phyloP scores from a whole-genome alignment of 2,797 vertebrate genomes.

The Sebastes hubbsi region DNA sequence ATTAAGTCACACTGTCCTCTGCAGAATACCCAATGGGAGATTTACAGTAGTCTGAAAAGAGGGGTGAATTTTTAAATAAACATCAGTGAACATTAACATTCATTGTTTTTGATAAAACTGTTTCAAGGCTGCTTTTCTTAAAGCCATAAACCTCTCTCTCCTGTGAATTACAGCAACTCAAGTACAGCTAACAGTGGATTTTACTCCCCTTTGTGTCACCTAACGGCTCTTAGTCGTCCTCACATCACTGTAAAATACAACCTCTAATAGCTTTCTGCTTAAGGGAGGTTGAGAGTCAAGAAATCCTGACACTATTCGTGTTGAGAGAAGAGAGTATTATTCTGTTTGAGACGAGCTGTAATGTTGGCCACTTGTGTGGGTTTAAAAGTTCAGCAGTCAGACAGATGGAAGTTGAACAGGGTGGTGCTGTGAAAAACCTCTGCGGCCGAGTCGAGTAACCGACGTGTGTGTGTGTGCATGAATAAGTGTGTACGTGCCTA shows the following conservation, averaged over 20 bases:
- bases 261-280: not conserved
- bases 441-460: not conserved
- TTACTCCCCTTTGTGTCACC: conserved; percentile 1
- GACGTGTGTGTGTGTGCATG: not conserved
- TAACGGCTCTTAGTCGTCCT: not conserved
- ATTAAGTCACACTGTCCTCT: conserved; percentile 1
- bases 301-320: conserved; percentile 7
- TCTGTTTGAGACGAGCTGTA: not conserved
- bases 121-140: not conserved
- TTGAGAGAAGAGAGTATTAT: conserved; percentile 6
- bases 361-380: conserved; percentile 11
- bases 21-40: conserved; percentile 9
- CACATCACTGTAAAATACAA: conserved; percentile 14
- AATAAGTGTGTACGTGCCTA: conserved; percentile 3
- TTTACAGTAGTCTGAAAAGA: conserved; percentile 26
- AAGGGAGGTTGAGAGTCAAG: not conserved
- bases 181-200: not conserved
- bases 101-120: not conserved
- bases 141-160: not conserved
- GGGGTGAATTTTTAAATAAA: conserved; percentile 27
- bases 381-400: conserved; percentile 61
- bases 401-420: conserved; percentile 34
- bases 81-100: conserved; percentile 7
- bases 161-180: conserved; percentile 13
- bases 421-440: conserved; percentile 27